Conservation (phyloP, 2,888 invertebrate genomes). For the Camptogramma bilineatum region DNA sequence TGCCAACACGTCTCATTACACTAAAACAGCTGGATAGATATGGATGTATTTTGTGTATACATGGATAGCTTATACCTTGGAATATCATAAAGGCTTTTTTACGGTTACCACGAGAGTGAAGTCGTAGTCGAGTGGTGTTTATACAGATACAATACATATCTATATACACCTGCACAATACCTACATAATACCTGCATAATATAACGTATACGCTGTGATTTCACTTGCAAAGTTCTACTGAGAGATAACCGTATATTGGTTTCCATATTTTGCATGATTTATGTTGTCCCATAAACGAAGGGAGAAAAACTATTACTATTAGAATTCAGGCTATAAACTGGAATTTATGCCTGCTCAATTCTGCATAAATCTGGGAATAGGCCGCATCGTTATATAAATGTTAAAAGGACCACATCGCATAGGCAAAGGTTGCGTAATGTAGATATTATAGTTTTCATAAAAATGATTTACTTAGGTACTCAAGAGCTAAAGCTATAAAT, state of each 20-base stretch:
- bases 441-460: not conserved
- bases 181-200: too few relatives aligned
- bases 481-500: not conserved
- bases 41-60: too few relatives aligned
- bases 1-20: too few relatives aligned
- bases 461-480: conserved; percentile 1
- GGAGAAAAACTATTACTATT: not conserved
- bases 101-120: too few relatives aligned
- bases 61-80: too few relatives aligned
- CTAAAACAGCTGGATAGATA: too few relatives aligned
- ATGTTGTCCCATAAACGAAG: not conserved
- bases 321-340: not conserved
- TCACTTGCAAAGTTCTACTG: not conserved
- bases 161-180: too few relatives aligned
- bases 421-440: not conserved
- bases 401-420: not conserved
- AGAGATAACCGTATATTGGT: not conserved
- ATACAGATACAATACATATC: too few relatives aligned
- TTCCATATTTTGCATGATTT: not conserved
- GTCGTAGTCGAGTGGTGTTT: too few relatives aligned
- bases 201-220: too few relatives aligned
- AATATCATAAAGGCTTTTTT: too few relatives aligned
- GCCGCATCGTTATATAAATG: not conserved
- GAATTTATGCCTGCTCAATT: not conserved
- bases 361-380: not conserved